Base-by-base conservation (phyloP, 2,113 vertebrate genomes). In the Chauna torquata region DNA sequence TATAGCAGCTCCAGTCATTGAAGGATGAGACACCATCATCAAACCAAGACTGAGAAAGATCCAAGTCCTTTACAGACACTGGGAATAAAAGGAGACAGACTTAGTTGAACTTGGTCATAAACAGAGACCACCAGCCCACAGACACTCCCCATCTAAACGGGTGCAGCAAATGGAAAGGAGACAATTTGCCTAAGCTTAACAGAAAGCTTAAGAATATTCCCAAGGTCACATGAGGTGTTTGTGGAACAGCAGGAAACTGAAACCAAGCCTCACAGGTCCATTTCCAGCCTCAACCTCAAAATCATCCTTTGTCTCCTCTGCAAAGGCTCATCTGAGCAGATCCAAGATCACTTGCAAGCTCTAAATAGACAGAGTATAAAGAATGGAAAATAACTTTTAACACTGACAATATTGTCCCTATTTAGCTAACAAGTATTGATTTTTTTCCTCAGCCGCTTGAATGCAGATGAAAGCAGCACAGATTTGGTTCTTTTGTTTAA, bases 371-470 rank as follows among this genome's bases (percentile, higher is more conserved):
- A 42, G 72, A 91, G 59, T 20, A 30, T 5, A 72, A 62, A 88
- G 85, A 65, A 76, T 61, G 47, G 90, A 97, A 94, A 96, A 94
- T 74, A 88, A 94, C 88, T 93, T 87, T 57, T 54, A 88, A 72
- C 1, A 2, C 68, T 83, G 58, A 82, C 75, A 95, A 77, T 90
- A 90, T 70, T 93, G 90, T 77, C 59, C 85, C 75, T 88, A 16
- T 90, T 93, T 88, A 94, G 87, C 62, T 90, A 96, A 94, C 71
- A 88, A 90, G 66, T 92, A 96, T 97, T 57, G 96, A 94, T 96
- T 91, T 90, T 49, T 88, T 68, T 36, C 58, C 50, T 85, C 88
- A 72, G 74, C 44, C 79, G 54, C 85, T 85, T 11, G 7, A 85
- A 42, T 38, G 68, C 79, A 92, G 94, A 90, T 80, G 88, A 95